These are phyloP conservation scores for Apogon hyalosoma DNA, from an alignment of 2,797 vertebrate genomes.

Conservation along the genomic window DNA sequence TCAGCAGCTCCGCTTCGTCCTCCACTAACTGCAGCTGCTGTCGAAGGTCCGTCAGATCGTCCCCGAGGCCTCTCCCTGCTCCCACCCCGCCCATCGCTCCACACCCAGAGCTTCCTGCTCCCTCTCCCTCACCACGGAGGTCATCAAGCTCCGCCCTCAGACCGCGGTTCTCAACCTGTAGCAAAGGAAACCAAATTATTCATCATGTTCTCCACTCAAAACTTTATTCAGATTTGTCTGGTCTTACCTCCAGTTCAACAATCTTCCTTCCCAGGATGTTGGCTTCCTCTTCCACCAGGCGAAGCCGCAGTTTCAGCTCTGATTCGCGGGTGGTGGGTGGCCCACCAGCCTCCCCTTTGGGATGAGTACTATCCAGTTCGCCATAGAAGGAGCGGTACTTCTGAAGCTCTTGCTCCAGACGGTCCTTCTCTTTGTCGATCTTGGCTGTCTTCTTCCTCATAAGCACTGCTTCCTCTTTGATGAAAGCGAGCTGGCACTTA, in stretches of 20 bases:
- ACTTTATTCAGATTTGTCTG: not conserved
- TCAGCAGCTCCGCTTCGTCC: conserved; percentile 94
- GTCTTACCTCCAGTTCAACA: conserved; percentile 90
- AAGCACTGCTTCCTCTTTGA: conserved; percentile 94
- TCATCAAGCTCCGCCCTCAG: conserved; percentile 95
- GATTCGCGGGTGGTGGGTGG: conserved; percentile 96
- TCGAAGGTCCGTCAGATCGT: conserved; percentile 92
- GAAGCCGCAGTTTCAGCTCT: conserved; percentile 94
- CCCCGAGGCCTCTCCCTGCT: conserved; percentile 86
- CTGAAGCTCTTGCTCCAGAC: conserved; percentile 93
- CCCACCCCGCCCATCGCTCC: conserved; percentile 52
- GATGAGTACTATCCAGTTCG: conserved; percentile 94
- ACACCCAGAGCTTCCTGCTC: conserved; percentile 80
- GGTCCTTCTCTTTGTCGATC: conserved; percentile 96
- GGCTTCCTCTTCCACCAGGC: conserved; percentile 96
- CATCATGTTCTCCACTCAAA: not conserved
- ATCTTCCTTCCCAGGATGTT: conserved; percentile 97
- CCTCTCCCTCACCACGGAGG: conserved; percentile 89
- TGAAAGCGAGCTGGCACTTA: conserved; percentile 95
- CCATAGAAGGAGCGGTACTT: conserved; percentile 97
- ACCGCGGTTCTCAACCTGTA: conserved; percentile 92
- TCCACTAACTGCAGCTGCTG: conserved; percentile 97
- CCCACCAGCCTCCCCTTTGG: conserved; percentile 95
- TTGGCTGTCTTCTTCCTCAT: conserved; percentile 98
- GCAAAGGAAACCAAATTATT: not conserved